Conservation (phyloP, 2,888 invertebrate species). For the Lochmaea crataegi region DNA sequence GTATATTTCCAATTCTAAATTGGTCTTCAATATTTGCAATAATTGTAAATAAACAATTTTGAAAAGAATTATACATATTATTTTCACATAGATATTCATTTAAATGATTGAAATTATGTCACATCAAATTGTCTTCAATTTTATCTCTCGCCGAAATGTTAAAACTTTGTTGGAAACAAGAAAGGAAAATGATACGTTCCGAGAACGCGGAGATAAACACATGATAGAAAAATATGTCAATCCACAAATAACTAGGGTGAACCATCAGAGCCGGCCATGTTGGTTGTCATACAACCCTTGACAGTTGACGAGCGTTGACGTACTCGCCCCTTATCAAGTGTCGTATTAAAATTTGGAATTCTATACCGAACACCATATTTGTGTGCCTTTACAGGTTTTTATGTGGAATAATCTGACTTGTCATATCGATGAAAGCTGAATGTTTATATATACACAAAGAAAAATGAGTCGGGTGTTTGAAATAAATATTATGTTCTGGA, state of each 20-base stretch:
- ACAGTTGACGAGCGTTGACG: conserved; percentile 61
- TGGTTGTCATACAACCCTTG: conserved; percentile 56
- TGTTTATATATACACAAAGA: neutral
- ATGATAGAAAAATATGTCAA: conserved; percentile 63
- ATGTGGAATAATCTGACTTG: conserved; percentile 20
- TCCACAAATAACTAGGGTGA: conserved; percentile 60
- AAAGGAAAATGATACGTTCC: conserved; percentile 56
- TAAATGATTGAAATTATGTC: no score
- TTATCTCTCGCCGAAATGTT: no score
- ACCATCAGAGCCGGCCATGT: conserved; percentile 62
- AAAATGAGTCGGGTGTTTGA: neutral
- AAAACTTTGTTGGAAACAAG: neutral
- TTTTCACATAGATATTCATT: no score
- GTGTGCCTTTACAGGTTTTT: conserved; percentile 25
- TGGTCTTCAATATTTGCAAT: no score
- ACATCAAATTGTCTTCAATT: no score
- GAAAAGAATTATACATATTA: no score
- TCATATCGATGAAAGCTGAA: conserved; percentile 12
- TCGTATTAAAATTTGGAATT: conserved; percentile 48
- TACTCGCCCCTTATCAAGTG: conserved; percentile 59
- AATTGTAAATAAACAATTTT: no score
- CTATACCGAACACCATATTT: conserved; percentile 33
- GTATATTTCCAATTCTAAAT: no score
- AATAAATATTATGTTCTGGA: neutral
- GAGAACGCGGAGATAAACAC: conserved; percentile 60